Conservation (phyloP, 2,113 vertebrate genomes). For the Gasterosteus nipponicus region DNA sequence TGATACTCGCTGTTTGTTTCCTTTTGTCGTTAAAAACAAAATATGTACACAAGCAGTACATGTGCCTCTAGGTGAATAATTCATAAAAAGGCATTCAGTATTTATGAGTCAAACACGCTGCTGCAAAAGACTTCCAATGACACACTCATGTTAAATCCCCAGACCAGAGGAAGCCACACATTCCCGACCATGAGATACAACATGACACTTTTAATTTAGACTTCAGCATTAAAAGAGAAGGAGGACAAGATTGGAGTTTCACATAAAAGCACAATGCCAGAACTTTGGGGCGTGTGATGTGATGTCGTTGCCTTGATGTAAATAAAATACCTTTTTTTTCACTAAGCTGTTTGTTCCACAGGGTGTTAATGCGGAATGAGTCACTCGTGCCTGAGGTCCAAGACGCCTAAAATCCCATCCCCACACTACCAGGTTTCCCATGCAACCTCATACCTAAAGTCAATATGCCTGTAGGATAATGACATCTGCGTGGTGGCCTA, state of each 20-base stretch:
- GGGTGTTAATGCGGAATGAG: constrained; percentile 61
- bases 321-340: constrained; percentile 42
- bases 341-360: constrained; percentile 44
- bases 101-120: constrained; percentile 42
- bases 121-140: constrained; percentile 29
- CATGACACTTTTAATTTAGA: constrained; percentile 57
- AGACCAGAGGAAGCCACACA: constrained; percentile 25
- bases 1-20: constrained; percentile 9
- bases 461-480: constrained; percentile 13
- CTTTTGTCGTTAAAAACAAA: constrained; percentile 21
- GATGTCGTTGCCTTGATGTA: constrained; percentile 36
- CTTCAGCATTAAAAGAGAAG: constrained; percentile 25
- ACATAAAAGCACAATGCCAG: constrained; percentile 43
- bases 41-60: neutral
- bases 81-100: constrained; percentile 38
- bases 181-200: constrained; percentile 35
- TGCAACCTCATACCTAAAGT: constrained; percentile 16
- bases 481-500: constrained; percentile 31
- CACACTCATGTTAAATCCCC: constrained; percentile 30
- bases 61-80: constrained; percentile 51
- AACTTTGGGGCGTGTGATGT: constrained; percentile 27
- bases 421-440: constrained; percentile 38
- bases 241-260: neutral
- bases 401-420: constrained; percentile 54
- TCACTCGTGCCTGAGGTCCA: constrained; percentile 64